Evolutionary conservation across 2,888 invertebrate genomes (phyloP), one percentile per base, ranked within the genome.

Genomic region (Acronicta aceris): DNA sequence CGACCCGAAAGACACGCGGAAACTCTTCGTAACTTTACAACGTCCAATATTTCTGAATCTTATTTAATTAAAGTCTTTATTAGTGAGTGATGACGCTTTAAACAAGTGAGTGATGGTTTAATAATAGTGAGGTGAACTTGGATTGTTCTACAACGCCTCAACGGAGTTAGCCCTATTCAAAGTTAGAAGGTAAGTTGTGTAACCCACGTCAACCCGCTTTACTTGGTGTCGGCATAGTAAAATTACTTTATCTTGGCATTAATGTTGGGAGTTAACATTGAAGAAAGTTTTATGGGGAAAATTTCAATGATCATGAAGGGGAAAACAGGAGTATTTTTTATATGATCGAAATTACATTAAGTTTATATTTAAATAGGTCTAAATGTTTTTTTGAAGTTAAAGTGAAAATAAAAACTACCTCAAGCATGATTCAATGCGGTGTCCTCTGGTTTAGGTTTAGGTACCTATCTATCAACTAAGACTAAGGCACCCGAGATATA

Each of bases 171-270:
- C 61, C 63, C 71, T 71, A 67, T 73, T 78, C 70, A 60, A 77
- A 79, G 78, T 81, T 78, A 53, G 48, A 65, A 81, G 83, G 84
- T 84, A 79, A 78, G 81, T 40, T 49, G 50, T 46, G 4, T 54
- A 58, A 68, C 59, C 61, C 53, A 49, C 62, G 52, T 74, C 59
- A 67, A 67, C 54, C 55, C 46, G 47, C 65, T 72, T 33, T 59
- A 66, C 46, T 66, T 71, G 30, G 16, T 59, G 62, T 53, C 54
- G 46, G 46, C 40, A 43, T 57, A 50, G 63, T 47, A n/a, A 62
- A 52, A 60, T 46, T 33, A 59, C 59, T 66, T 61, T 45, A 54
- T 64, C 54, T 40, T 16, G 30, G 50, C 59, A 30, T 33, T 8
- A 55, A 62, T 52, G 63, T 54, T 53, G 47, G 42, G 8, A 73